Evolutionary conservation across 2,113 vertebrate species (phyloP).

Genomic region (Macrotis lagotis): DNA sequence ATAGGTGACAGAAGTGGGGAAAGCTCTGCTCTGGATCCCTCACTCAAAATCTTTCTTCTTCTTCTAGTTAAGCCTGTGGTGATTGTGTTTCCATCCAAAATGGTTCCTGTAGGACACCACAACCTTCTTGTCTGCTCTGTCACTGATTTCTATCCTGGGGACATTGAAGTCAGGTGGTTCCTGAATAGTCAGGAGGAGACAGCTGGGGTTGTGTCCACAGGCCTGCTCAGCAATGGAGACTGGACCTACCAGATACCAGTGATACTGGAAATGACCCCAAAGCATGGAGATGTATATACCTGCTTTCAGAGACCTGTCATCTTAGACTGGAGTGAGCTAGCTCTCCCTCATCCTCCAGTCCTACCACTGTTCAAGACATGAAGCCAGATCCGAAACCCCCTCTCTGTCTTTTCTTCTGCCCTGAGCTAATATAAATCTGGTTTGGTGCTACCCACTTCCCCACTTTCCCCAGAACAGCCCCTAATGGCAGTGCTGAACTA

Average conservation of each 20-base stretch:
- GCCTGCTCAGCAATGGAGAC: constrained; percentile 64
- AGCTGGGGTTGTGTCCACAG: constrained; percentile 55
- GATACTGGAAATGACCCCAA: constrained; percentile 38
- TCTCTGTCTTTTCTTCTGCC: neutral
- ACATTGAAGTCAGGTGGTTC: constrained; percentile 64
- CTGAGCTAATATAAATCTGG: neutral
- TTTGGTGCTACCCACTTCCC: neutral
- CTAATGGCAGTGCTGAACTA: neutral
- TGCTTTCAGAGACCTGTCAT: neutral
- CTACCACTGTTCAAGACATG: neutral
- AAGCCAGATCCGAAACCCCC: neutral
- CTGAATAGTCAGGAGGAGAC: constrained; percentile 29
- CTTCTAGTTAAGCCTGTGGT: constrained; percentile 19
- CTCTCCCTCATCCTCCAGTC: neutral
- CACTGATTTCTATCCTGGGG: constrained; percentile 64
- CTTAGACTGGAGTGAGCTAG: constrained; percentile 64
- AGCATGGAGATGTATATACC: constrained; percentile 62
- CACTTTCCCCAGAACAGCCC: neutral
- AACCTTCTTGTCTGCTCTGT: constrained; percentile 75
- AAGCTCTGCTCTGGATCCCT: rapidly evolving
- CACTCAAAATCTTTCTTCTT: rapidly evolving
- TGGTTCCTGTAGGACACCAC: constrained; percentile 32
- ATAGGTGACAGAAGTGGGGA: rapidly evolving
- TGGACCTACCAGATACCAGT: constrained; percentile 55
- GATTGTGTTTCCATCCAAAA: neutral